Evolutionary conservation across 2,797 vertebrate genomes (phyloP), one percentile per base, ranked within the genome.

Genomic region (Sebastes taczanowskii): DNA sequence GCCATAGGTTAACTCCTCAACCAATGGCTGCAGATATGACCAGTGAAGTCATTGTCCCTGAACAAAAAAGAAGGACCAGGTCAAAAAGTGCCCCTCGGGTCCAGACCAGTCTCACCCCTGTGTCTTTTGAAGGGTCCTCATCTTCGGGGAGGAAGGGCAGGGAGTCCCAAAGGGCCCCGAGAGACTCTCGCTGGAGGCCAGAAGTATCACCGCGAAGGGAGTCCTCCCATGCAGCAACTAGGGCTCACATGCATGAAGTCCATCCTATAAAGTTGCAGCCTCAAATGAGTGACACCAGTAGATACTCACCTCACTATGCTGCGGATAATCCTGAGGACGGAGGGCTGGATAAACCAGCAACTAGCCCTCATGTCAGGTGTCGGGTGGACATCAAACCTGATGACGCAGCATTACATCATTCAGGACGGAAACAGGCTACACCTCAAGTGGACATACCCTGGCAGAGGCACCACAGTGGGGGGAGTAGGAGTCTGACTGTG

Each of bases 221-320:
- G 34, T 89, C 93, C 6, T 88, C 94, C 27, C 94, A 96, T 55
- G 90, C 94, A 5, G 93, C 97, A 3, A 92, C 95, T 73, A 94
- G 96, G 83, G 95, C 94, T 1, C 94, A 97, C 30, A 94, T 97
- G 86, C 97, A 97, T 27, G 98, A 99, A 78, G 96, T 99, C 60
- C 97, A 99, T 78, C 98, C 98, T 64, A 97, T 98, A 91, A 98
- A 99, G 84, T 94, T 99, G 78, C 98, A 99, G 93, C 98, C 98
- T 0, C 98, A 98, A 89, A 96, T 96, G 32, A 93, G 95, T 56
- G 97, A 97, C n/a, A 87, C 95, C 38, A 96, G 96, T 80, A 95
- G 96, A 88, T 97, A 98, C 74, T 97, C 97, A 6, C 96, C 97
- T 0, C 94, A 97, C 46, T 98, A 97, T 59, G 88, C 96, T 68